Conservation (phyloP, 2,888 invertebrate species). For the Lydus trimaculatus region DNA sequence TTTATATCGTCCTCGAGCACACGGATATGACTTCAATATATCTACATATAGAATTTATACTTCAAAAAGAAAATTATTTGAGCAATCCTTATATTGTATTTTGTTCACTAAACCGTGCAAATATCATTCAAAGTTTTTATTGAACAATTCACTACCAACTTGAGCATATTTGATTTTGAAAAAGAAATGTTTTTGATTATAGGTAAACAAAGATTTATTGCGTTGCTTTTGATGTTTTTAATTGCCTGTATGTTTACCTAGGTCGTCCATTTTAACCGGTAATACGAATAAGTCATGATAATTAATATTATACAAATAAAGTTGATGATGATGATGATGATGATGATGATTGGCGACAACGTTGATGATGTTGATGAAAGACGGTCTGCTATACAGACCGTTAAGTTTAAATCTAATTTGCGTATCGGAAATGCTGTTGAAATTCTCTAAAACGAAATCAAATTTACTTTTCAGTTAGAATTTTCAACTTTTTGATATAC, state of each 20-base stretch:
- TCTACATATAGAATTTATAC: slow-evolving; percentile 10
- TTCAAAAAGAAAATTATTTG: slow-evolving; percentile 2
- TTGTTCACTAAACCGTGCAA: background rate
- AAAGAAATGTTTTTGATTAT: background rate
- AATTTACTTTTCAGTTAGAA: slow-evolving; percentile 12
- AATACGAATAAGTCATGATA: slow-evolving; percentile 17
- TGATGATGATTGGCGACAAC: too few relatives aligned
- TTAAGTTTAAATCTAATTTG: slow-evolving; percentile 20
- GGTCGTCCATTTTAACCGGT: slow-evolving; percentile 13
- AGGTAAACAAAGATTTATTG: background rate
- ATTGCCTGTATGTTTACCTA: slow-evolving; percentile 21
- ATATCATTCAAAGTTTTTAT: background rate
- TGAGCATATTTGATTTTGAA: background rate
- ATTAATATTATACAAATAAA: slow-evolving; percentile 14
- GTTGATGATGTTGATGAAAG: background rate
- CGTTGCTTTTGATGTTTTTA: slow-evolving; percentile 1
- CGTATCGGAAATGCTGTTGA: slow-evolving; percentile 23
- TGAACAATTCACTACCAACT: background rate
- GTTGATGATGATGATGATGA: background rate
- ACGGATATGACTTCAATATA: slow-evolving; percentile 15
- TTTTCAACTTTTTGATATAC: background rate
- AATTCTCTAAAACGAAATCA: slow-evolving; percentile 15
- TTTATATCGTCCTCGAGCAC: slow-evolving; percentile 15
- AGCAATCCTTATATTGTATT: slow-evolving; percentile 12
- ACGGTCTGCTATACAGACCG: slow-evolving; percentile 7